phyloP scores from a whole-genome alignment of 1,140 invertebrate genomes.

The Lepidurus apus region DNA sequence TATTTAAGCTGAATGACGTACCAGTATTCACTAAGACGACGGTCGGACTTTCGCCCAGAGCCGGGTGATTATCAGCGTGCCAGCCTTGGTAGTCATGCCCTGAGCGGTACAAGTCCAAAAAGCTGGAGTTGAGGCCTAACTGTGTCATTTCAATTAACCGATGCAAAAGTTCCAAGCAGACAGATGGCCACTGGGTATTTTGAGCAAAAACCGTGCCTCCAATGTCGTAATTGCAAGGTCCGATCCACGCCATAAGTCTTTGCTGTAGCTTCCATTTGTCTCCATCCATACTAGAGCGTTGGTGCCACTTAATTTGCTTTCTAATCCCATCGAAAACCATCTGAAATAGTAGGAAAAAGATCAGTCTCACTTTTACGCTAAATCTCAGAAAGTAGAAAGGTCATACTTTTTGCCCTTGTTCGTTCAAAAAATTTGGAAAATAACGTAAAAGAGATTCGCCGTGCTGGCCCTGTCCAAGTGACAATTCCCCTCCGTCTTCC shows the following conservation, averaged over 20 bases:
- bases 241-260: constrained; percentile 50
- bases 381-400: constrained; percentile 27
- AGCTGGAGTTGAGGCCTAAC: constrained; percentile 49
- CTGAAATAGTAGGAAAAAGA: neutral
- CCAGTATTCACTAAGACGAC: constrained; percentile 41
- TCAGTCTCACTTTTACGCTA: neutral
- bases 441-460: constrained; percentile 38
- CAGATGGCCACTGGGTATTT: constrained; percentile 42
- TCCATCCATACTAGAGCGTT: constrained; percentile 43
- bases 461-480: constrained; percentile 35
- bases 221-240: constrained; percentile 49
- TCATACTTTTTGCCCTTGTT: constrained; percentile 41
- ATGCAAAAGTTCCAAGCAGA: constrained; percentile 42
- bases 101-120: constrained; percentile 49
- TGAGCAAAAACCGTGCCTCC: constrained; percentile 46
- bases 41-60: constrained; percentile 46
- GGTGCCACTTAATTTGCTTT: constrained; percentile 48
- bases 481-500: constrained; percentile 39
- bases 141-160: constrained; percentile 44
- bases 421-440: constrained; percentile 45
- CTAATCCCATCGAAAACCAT: constrained; percentile 43
- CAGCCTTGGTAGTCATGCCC: constrained; percentile 50
- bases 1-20: neutral
- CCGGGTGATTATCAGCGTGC: constrained; percentile 49
- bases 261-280: constrained; percentile 46